phyloP scores from a whole-genome alignment of 2,113 vertebrate species.

The Xyrauchen texanus region DNA sequence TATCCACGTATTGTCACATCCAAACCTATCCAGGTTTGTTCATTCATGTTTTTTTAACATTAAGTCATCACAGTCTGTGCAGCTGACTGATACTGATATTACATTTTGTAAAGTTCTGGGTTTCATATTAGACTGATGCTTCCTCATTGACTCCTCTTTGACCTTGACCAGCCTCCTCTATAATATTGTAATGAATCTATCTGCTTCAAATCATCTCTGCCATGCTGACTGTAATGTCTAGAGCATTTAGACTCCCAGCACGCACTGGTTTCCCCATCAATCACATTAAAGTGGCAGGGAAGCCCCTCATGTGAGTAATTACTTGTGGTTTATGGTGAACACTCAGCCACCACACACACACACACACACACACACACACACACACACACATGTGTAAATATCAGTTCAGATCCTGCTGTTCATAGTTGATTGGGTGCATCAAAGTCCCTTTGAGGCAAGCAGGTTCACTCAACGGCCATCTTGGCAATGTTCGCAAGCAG shows the following conservation, averaged over 20 bases:
- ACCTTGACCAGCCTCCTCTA: conserved; percentile 24
- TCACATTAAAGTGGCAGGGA: conserved; percentile 29
- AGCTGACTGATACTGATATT: too few species aligned
- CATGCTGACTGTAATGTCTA: conserved; percentile 28
- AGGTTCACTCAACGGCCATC: background rate
- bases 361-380: background rate
- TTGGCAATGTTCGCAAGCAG: too few species aligned
- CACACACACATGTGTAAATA: background rate
- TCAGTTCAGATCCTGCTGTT: background rate
- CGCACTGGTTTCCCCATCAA: conserved; percentile 34
- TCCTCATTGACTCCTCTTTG: conserved; percentile 1
- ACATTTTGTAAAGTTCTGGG: too few species aligned
- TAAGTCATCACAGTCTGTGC: too few species aligned
- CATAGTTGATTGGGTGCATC: background rate
- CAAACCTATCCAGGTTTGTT: too few species aligned
- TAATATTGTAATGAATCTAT: conserved; percentile 48
- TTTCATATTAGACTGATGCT: background rate
- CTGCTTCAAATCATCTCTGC: conserved; percentile 39
- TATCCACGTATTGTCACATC: too few species aligned
- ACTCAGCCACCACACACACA: background rate
- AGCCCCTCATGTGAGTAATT: background rate
- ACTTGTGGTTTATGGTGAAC: background rate
- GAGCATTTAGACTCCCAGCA: conserved; percentile 34
- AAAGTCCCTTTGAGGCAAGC: background rate
- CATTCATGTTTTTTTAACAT: too few species aligned